Evolutionary conservation across 1,140 invertebrate genomes (phyloP).

Genomic region (Laupala kohalensis): DNA sequence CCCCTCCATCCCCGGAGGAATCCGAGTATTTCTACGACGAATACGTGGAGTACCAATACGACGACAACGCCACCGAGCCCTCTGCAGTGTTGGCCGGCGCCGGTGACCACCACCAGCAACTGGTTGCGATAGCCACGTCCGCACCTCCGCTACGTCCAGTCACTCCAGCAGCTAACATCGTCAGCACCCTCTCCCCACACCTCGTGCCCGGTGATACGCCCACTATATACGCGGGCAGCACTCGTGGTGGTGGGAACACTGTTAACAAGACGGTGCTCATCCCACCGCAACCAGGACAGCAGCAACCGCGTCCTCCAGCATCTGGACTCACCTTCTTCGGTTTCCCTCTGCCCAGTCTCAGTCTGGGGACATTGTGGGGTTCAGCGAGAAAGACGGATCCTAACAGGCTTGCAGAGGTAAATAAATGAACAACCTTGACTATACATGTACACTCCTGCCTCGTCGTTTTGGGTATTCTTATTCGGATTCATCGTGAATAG

Average conservation of each 20-base stretch:
- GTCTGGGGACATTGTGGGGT: conserved; percentile 45
- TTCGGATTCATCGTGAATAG: too few species aligned
- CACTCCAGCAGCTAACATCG: not conserved
- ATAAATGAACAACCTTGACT: too few species aligned
- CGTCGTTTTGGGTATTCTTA: too few species aligned
- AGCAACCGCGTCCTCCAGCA: not conserved
- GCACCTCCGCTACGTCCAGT: not conserved
- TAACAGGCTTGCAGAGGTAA: conserved; percentile 30
- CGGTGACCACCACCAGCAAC: conserved; percentile 17
- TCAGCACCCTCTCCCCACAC: conserved; percentile 25
- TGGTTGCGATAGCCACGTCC: conserved; percentile 16
- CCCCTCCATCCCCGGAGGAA: conserved; percentile 44
- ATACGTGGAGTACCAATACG: conserved; percentile 55
- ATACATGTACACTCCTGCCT: too few species aligned
- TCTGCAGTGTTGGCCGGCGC: conserved; percentile 14
- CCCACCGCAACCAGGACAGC: not conserved
- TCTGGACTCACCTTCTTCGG: conserved; percentile 70
- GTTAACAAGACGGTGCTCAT: not conserved
- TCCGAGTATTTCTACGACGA: conserved; percentile 70
- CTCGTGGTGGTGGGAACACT: conserved; percentile 16
- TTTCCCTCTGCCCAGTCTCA: conserved; percentile 59
- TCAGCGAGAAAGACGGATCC: conserved; percentile 34
- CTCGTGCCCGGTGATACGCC: conserved; percentile 43
- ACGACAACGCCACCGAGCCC: conserved; percentile 34
- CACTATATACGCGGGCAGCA: conserved; percentile 47